phyloP scores from a whole-genome alignment of 2,797 vertebrate genomes.

The Microctenopoma stevenorrisi region DNA sequence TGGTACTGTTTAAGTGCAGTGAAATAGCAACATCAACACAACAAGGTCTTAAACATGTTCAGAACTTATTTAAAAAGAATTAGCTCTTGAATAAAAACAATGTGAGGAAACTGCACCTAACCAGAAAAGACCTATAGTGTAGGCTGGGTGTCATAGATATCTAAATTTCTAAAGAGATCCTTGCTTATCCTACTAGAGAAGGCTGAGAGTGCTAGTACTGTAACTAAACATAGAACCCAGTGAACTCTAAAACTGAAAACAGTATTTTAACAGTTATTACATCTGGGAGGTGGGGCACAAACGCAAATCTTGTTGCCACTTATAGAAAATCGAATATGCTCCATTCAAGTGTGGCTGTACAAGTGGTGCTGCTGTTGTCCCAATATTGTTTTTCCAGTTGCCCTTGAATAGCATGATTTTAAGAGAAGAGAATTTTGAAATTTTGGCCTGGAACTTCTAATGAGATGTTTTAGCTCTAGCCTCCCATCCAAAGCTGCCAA shows the following conservation, averaged over 20 bases:
- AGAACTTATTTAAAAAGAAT: constrained; percentile 13
- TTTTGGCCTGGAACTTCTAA: constrained; percentile 34
- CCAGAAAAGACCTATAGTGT: constrained; percentile 11
- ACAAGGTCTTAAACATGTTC: constrained; percentile 13
- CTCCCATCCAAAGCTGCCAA: constrained; percentile 24
- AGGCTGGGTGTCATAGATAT: constrained; percentile 21
- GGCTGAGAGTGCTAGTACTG: constrained; percentile 33
- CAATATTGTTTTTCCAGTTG: constrained; percentile 37
- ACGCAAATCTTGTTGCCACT: constrained; percentile 62
- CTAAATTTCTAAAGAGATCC: constrained; percentile 29
- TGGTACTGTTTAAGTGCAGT: constrained; percentile 45
- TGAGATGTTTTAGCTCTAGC: constrained; percentile 2
- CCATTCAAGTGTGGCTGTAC: constrained; percentile 45
- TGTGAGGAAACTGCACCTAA: not conserved
- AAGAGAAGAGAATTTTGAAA: constrained; percentile 10
- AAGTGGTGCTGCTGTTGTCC: constrained; percentile 51
- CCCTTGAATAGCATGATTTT: constrained; percentile 29
- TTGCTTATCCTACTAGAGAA: constrained; percentile 34
- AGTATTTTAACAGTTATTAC: constrained; percentile 58
- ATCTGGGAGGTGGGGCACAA: constrained; percentile 38
- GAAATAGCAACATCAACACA: constrained; percentile 35
- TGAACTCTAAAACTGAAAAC: constrained; percentile 54
- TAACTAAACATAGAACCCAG: constrained; percentile 33
- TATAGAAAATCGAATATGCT: constrained; percentile 51
- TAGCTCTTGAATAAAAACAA: not conserved